Conservation (phyloP, 2,888 invertebrate species). For the Eupithecia subumbrata region DNA sequence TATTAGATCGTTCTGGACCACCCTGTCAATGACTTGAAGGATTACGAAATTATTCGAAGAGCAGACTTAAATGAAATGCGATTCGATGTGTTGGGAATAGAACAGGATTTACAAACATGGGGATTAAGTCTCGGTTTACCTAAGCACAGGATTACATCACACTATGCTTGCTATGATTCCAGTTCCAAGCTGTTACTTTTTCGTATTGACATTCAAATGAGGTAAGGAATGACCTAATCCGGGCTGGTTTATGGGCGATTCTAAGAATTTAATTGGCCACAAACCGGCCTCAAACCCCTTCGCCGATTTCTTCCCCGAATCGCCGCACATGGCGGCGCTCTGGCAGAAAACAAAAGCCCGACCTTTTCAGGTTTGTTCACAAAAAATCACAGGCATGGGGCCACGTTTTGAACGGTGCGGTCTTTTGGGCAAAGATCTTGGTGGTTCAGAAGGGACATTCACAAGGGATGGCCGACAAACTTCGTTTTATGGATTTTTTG, state of each 20-base stretch:
- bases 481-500: background rate
- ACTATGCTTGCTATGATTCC: background rate
- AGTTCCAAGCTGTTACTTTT: background rate
- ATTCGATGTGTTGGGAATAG: background rate
- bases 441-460: slow-evolving; percentile 38
- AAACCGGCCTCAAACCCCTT: slow-evolving; percentile 38
- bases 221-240: background rate
- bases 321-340: slow-evolving; percentile 60
- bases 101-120: background rate
- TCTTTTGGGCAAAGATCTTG: slow-evolving; percentile 56
- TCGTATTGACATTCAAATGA: background rate
- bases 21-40: slow-evolving; percentile 5
- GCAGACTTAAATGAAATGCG: background rate
- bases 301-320: slow-evolving; percentile 53
- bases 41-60: background rate
- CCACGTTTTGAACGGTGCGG: slow-evolving; percentile 53
- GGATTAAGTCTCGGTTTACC: background rate
- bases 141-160: background rate
- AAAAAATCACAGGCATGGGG: slow-evolving; percentile 71
- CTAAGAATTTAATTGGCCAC: slow-evolving; percentile 25
- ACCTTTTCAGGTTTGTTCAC: slow-evolving; percentile 73
- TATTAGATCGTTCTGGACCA: slow-evolving; percentile 12
- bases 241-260: slow-evolving; percentile 13
- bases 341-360: slow-evolving; percentile 73
- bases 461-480: background rate